These are phyloP conservation scores for Stenoptilia bipunctidactyla DNA, from an alignment of 2,888 invertebrate genomes.

Conservation along the genomic window DNA sequence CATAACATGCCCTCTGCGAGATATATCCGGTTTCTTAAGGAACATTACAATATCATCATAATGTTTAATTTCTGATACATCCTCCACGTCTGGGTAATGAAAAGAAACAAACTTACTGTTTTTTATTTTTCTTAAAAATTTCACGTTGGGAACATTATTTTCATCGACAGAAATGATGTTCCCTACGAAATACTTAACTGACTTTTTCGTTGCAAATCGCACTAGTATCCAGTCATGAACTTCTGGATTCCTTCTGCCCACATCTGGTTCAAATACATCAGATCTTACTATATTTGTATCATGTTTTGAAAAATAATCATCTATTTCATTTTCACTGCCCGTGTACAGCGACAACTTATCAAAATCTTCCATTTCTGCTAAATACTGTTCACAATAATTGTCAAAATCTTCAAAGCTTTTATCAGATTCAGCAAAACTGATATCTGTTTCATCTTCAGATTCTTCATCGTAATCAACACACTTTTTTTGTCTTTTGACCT, in stretches of 20 bases:
- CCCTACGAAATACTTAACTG: conserved; percentile 3
- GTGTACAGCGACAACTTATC: not conserved
- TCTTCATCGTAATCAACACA: conserved; percentile 5
- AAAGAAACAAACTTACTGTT: conserved; percentile 6
- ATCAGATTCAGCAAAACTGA: conserved; percentile 3
- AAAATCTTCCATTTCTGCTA: conserved; percentile 3
- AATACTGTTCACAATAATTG: conserved; percentile 2
- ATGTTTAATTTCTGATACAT: conserved; percentile 6
- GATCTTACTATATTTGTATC: not conserved
- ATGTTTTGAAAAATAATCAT: not conserved
- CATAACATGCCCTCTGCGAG: conserved; percentile 5
- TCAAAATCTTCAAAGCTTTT: conserved; percentile 6
- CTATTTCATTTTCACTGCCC: not conserved
- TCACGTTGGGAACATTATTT: conserved; percentile 3
- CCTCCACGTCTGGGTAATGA: conserved; percentile 8
- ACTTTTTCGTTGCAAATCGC: conserved; percentile 8
- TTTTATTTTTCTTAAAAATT: conserved; percentile 7
- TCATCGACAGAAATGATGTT: conserved; percentile 6
- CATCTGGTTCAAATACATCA: conserved; percentile 6
- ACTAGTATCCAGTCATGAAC: conserved; percentile 8
- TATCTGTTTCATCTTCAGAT: conserved; percentile 5
- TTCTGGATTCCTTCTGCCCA: conserved; percentile 4
- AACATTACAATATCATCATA: conserved; percentile 4
- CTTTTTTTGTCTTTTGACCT: conserved; percentile 1
- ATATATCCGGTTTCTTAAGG: conserved; percentile 2